Percentiles rank a stretch among this genome's conserved stretches.
Conservation (phyloP, 2,797 vertebrate genomes). For the Saxicola maurus region DNA sequence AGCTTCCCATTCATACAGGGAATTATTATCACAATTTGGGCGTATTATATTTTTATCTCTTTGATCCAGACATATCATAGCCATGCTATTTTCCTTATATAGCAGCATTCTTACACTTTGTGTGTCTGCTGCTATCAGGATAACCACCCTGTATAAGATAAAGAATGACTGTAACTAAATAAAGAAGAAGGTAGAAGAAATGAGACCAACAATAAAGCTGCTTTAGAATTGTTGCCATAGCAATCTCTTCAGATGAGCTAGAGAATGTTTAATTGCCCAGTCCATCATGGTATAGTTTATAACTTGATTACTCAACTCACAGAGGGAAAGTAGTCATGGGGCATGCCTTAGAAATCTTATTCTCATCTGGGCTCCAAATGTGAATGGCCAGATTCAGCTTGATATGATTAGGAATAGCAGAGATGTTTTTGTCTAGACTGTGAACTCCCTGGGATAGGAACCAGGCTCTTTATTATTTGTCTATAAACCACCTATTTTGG, state of each 20-base stretch:
- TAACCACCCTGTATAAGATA: background rate
- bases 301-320: slow-evolving; percentile 39
- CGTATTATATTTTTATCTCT: background rate
- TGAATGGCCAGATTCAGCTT: slow-evolving; percentile 26
- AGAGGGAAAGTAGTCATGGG: slow-evolving; percentile 35
- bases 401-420: slow-evolving; percentile 41
- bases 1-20: background rate
- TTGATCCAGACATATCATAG: background rate
- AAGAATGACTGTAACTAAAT: slow-evolving; percentile 10
- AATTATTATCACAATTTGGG: background rate
- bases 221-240: slow-evolving; percentile 32
- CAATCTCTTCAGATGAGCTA: slow-evolving; percentile 35
- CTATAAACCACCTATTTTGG: slow-evolving; percentile 11
- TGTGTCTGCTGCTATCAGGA: background rate
- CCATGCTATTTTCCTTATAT: background rate
- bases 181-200: background rate
- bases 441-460: background rate
- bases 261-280: slow-evolving; percentile 31
- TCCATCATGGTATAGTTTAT: slow-evolving; percentile 23
- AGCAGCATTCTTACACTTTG: background rate
- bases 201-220: background rate
- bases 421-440: slow-evolving; percentile 51
- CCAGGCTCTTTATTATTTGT: background rate
- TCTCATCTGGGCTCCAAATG: slow-evolving; percentile 61
- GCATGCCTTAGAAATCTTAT: slow-evolving; percentile 9